Evolutionary conservation across 2,888 invertebrate genomes (phyloP).

Genomic region (Nyleta sp.): DNA sequence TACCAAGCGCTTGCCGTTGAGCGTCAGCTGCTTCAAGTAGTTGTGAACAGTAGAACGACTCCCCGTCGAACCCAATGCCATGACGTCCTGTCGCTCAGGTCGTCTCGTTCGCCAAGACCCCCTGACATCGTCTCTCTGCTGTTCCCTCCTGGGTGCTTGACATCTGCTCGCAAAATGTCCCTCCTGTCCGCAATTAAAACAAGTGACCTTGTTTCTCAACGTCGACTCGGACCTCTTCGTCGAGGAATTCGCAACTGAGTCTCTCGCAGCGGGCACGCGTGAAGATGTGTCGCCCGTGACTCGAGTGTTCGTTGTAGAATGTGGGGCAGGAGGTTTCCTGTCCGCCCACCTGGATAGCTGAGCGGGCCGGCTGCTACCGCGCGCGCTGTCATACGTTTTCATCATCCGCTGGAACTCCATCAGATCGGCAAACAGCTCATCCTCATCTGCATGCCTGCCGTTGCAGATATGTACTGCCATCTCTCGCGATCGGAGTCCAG

Average conservation of each 20-base stretch:
- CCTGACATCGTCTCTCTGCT: too few relatives aligned
- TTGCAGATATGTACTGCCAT: not conserved
- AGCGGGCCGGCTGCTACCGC: not conserved
- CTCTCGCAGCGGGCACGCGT: too few relatives aligned
- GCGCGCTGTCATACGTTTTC: not conserved
- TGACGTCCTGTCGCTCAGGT: not conserved
- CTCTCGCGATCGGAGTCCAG: not conserved
- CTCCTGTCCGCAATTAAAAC: too few relatives aligned
- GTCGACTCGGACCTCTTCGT: too few relatives aligned
- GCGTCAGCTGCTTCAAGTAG: not conserved
- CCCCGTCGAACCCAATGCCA: not conserved
- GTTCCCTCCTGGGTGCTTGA: not conserved
- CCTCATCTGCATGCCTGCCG: not conserved
- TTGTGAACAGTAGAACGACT: not conserved
- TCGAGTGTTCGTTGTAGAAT: too few relatives aligned
- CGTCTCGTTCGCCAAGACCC: too few relatives aligned
- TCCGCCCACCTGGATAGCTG: too few relatives aligned
- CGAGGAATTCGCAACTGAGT: too few relatives aligned
- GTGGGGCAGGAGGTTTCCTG: too few relatives aligned
- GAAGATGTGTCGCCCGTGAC: too few relatives aligned
- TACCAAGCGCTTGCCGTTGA: not conserved
- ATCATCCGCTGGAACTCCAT: not conserved
- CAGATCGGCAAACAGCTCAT: slow-evolving; percentile 10
- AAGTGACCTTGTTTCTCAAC: too few relatives aligned
- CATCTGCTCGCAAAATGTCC: not conserved